These are phyloP conservation scores for Subanguina moxae DNA, from an alignment of 1,140 invertebrate genomes.

Conservation along the genomic window DNA sequence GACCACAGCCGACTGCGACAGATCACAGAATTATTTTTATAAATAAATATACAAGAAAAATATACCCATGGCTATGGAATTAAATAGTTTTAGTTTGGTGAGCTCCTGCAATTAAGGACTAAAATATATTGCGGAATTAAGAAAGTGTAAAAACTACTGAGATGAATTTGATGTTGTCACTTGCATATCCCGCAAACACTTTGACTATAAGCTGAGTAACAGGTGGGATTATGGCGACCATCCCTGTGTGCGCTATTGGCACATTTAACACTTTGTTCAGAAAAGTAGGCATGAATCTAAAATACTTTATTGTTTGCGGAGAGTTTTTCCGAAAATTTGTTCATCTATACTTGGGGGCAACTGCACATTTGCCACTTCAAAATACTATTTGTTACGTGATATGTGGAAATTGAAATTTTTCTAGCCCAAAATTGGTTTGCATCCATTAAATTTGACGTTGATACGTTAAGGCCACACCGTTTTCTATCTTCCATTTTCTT, in stretches of 20 bases:
- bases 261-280: conserved; percentile 41
- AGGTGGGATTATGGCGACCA: conserved; percentile 40
- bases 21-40: too few relatives aligned
- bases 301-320: background rate
- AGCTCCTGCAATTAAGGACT: conserved; percentile 22
- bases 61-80: conserved; percentile 38
- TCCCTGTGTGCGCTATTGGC: conserved; percentile 38
- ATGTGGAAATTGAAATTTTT: too few relatives aligned
- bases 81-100: conserved; percentile 44
- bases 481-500: too few relatives aligned
- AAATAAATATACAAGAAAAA: too few relatives aligned
- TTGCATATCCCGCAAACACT: conserved; percentile 28
- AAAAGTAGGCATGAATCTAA: conserved; percentile 40
- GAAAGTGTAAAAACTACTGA: conserved; percentile 33
- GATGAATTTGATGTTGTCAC: conserved; percentile 30
- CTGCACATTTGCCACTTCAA: too few relatives aligned
- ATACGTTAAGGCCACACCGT: too few relatives aligned
- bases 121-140: conserved; percentile 23
- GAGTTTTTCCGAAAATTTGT: too few relatives aligned
- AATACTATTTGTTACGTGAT: too few relatives aligned
- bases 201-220: conserved; percentile 41
- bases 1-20: conserved; percentile 24
- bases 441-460: too few relatives aligned
- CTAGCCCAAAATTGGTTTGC: too few relatives aligned
- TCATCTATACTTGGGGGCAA: too few relatives aligned